Evolutionary conservation across 2,797 vertebrate species (phyloP), one percentile per base, ranked within the genome.

Genomic region (Xerus rutilus): DNA sequence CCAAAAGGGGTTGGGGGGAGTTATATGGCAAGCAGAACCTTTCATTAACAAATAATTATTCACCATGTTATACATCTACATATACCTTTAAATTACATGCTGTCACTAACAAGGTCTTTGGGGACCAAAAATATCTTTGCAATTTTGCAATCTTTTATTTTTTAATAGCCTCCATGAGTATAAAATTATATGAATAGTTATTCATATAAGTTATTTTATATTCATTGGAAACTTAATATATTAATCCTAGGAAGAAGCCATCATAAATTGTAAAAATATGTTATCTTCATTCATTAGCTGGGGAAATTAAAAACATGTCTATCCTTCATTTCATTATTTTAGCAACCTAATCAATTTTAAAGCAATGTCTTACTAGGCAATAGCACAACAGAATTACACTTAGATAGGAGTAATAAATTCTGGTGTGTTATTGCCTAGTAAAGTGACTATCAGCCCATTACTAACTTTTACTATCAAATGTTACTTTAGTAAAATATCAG

Each of bases 221-320:
- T 85, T 90, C 14, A 95, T 52, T 59, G 49, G 32, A 96, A 94
- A 10, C 32, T 12, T 72, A 91, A 76, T 59, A 65, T 87, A 45
- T 84, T 89, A 47, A 89, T 83, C 35, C 25, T 87, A 7, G 10
- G 5, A 79, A 95, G 25, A 90, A 3, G 54, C 5, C 7, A 47
- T 86, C 17, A 92, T 54, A 70, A 89, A 72, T 59, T 92, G 7
- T 74, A 82, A 59, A 85, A 57, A 52, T 69, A 30, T 15, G 77
- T 59, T 64, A 65, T 59, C 21, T 65, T 86, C 39, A 45, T 47
- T 79, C n/a, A 84, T 15, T 79, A 39, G 1, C 17, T 64, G 13
- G 25, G 7, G 5, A 93, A 78, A 82, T 65, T 47, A 81, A 79
- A 32, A 94, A 47, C 35, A 47, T 14, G 35, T 65, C 30, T 83